Evolutionary conservation across 2,888 invertebrate genomes (phyloP).

Genomic region (Temnothorax rugatulus): DNA sequence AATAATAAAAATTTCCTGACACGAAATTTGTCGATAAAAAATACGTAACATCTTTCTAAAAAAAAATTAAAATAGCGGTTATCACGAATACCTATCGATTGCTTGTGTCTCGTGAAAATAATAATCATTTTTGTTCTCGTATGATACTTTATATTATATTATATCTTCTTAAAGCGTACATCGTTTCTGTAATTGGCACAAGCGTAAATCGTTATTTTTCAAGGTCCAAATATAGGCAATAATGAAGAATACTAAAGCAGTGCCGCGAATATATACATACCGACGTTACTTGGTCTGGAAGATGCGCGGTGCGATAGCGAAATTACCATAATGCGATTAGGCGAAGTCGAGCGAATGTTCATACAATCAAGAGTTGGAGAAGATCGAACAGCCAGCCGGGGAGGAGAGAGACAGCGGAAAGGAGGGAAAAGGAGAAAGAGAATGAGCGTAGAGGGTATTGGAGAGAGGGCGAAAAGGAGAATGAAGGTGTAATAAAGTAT

Average conservation of each 20-base stretch:
- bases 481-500: slow-evolving; percentile 70
- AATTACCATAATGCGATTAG: slow-evolving; percentile 74
- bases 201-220: not conserved
- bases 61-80: not conserved
- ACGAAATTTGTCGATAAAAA: not conserved
- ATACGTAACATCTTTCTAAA: not conserved
- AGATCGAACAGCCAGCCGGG: not conserved
- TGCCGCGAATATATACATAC: not conserved
- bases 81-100: not conserved
- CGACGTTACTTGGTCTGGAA: slow-evolving; percentile 49
- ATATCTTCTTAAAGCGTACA: not conserved
- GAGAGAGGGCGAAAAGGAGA: slow-evolving; percentile 41
- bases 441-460: slow-evolving; percentile 32
- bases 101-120: not conserved
- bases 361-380: slow-evolving; percentile 62
- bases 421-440: not conserved
- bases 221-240: not conserved
- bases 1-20: not conserved
- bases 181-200: not conserved
- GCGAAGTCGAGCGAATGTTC: slow-evolving; percentile 63
- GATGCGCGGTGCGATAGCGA: slow-evolving; percentile 56
- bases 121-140: not conserved
- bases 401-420: slow-evolving; percentile 10
- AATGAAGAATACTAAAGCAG: slow-evolving; percentile 43
- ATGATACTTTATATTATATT: not conserved